Base-by-base conservation (phyloP, 2,888 invertebrate genomes). In the Cacoxenus indagator region DNA sequence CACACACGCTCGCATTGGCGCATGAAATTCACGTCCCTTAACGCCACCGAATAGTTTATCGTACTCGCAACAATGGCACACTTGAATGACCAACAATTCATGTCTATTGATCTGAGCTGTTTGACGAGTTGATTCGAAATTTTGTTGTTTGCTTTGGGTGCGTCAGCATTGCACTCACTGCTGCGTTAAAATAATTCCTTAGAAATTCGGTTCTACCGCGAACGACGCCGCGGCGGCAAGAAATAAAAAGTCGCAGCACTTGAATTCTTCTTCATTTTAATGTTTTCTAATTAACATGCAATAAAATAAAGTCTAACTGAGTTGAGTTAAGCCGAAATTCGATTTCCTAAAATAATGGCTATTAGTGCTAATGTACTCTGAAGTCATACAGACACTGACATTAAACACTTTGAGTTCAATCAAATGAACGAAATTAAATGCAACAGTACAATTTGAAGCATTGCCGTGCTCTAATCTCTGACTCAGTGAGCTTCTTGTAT, bases 91-190 rank as follows among this genome's bases (percentile, higher is more conserved):
- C 5, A 24, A 71, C 67, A 71, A 68, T 70, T 64, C 64, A 75
- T 75, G 71, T 76, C 80, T 78, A 80, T 80, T 80, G 80, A 80
- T 83, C 80, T 75, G 79, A 81, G 82, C 77, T 76, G 69, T 71
- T 37, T 61, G 61, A 29, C 29, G 37, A 14, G 24, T 43, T 73
- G 61, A 77, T 76, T 70, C 78, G 70, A 74, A 75, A 74, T 68
- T 74, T 74, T 77, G 64, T 68, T 61, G 31, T 27, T 68, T 48
- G 17, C 24, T 29, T 66, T 66, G 31, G 64, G 59, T 51, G 48
- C 48, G 67, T 62, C 48, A 14, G 57, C 67, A 51, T 14, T 37
- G 57, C 43, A 29, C 54, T 37, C n/a, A n/a, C n/a, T n/a, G n/a
- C n/a, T n/a, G n/a, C n/a, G 66, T 54, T 31, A 64, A 62, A 43